Conservation (phyloP, 2,888 invertebrate genomes). For the Callimorpha dominula region DNA sequence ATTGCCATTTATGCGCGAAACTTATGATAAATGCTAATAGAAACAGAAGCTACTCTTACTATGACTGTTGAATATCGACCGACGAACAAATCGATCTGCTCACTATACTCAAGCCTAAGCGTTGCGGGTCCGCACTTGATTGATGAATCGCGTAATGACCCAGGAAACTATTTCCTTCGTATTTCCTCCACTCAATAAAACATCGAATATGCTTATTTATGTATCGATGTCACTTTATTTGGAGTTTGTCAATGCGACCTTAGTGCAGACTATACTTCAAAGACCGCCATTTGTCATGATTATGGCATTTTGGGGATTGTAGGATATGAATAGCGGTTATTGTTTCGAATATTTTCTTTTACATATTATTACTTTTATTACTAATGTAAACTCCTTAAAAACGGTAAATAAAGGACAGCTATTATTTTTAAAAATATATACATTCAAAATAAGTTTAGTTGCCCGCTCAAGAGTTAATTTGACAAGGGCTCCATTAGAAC, state of each 20-base stretch:
- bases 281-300: conserved; percentile 86
- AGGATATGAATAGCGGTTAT: conserved; percentile 83
- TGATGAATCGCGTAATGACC: conserved; percentile 83
- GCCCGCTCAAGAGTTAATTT: conserved; percentile 43
- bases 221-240: conserved; percentile 81
- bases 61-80: conserved; percentile 29
- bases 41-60: neutral
- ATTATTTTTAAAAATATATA: conserved; percentile 11
- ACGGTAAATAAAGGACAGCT: neutral
- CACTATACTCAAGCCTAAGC: conserved; percentile 64
- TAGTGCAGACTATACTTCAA: conserved; percentile 79
- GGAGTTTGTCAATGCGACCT: conserved; percentile 81
- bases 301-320: conserved; percentile 80
- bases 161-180: conserved; percentile 85
- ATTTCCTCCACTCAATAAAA: conserved; percentile 86
- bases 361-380: conserved; percentile 42
- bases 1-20: conserved; percentile 67
- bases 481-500: conserved; percentile 45
- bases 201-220: conserved; percentile 85
- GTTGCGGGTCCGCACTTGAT: conserved; percentile 74
- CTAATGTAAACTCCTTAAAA: conserved; percentile 15
- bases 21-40: conserved; percentile 9
- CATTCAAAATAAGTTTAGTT: conserved; percentile 37
- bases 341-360: conserved; percentile 82
- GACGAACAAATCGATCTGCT: conserved; percentile 59